Evolutionary conservation across 2,797 vertebrate genomes (phyloP).

Genomic region (Sebastes nivosus): DNA sequence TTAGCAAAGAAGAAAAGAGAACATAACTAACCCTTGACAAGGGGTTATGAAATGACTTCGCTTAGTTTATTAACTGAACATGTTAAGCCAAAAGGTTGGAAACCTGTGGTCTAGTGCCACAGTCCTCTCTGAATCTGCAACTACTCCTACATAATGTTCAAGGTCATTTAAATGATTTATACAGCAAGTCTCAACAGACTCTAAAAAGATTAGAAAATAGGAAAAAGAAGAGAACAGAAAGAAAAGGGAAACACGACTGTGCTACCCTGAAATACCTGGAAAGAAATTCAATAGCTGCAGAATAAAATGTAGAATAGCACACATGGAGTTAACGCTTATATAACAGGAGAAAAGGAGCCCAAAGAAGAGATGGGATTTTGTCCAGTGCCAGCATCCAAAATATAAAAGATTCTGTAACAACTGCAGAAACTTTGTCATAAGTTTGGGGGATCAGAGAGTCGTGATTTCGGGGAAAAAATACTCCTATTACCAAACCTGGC

Average conservation of each 20-base stretch:
- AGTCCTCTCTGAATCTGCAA: background rate
- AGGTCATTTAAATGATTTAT: background rate
- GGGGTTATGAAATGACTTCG: background rate
- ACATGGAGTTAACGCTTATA: background rate
- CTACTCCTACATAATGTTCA: background rate
- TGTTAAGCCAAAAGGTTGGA: background rate
- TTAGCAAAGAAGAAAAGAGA: background rate
- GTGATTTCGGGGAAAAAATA: conserved; percentile 8
- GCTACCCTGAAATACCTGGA: background rate
- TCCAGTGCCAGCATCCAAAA: background rate
- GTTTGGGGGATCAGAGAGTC: background rate
- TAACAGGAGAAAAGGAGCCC: background rate
- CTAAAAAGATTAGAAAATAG: background rate
- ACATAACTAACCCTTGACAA: background rate
- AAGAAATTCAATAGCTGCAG: background rate
- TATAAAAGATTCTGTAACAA: background rate
- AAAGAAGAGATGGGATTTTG: background rate
- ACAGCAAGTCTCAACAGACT: background rate
- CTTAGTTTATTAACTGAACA: background rate
- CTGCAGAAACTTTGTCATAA: background rate
- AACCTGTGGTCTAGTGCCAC: background rate
- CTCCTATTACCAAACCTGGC: background rate
- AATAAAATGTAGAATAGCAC: background rate
- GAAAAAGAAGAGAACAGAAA: background rate
- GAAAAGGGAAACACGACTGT: background rate